Evolutionary conservation across 2,113 vertebrate species (phyloP).

Genomic region (Odocoileus hemionus): DNA sequence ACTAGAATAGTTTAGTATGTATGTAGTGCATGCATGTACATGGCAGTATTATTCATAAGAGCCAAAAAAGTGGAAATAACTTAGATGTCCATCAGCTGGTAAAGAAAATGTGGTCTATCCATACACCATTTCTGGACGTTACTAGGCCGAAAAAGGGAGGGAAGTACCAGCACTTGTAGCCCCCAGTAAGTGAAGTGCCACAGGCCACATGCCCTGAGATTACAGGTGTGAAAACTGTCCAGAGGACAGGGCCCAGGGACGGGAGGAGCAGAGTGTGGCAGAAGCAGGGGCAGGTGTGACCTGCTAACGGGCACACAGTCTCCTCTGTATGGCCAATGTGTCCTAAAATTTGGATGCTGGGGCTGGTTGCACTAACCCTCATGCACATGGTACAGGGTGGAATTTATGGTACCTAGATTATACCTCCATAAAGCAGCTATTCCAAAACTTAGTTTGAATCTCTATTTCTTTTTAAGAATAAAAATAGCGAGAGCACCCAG

Average conservation of each 20-base stretch:
- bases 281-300: accelerated
- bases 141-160: not conserved
- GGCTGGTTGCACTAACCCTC: not conserved
- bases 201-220: accelerated
- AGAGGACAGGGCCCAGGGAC: accelerated
- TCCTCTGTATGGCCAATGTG: accelerated
- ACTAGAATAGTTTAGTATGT: accelerated
- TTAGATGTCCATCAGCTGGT: not conserved
- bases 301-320: accelerated
- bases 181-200: accelerated
- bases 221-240: accelerated
- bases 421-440: not conserved
- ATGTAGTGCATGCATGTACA: accelerated
- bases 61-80: not conserved
- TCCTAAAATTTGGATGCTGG: not conserved
- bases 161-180: not conserved
- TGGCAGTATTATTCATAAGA: not conserved
- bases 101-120: accelerated
- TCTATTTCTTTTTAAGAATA: not conserved
- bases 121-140: accelerated
- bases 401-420: too few relatives aligned
- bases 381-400: too few relatives aligned
- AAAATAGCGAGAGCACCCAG: too few relatives aligned
- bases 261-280: accelerated
- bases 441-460: not conserved